Evolutionary conservation across 2,888 invertebrate species (phyloP).

Genomic region (Stenichneumon culpator): DNA sequence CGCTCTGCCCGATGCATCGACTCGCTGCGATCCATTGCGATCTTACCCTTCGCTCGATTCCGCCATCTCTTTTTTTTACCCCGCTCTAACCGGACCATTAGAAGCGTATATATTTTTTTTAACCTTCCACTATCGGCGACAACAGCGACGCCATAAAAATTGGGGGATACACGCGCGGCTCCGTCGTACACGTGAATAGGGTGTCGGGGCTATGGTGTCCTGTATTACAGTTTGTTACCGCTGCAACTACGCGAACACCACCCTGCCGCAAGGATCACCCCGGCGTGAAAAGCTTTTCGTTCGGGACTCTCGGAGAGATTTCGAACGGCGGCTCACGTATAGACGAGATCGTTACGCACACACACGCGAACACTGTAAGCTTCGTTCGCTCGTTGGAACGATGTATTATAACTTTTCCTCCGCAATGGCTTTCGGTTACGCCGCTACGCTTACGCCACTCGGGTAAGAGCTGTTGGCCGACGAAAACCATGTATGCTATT

Average conservation of each 20-base stretch:
- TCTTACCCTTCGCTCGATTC: conserved; percentile 22
- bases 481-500: conserved; percentile 59
- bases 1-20: conserved; percentile 9
- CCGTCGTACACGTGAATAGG: neutral
- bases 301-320: neutral
- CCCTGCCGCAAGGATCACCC: conserved; percentile 43
- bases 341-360: conserved; percentile 32
- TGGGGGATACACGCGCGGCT: neutral
- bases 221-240: conserved; percentile 38
- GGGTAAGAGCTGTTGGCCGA: conserved; percentile 45
- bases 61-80: neutral
- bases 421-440: conserved; percentile 55
- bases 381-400: conserved; percentile 26
- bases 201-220: conserved; percentile 45
- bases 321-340: conserved; percentile 5
- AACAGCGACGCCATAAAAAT: conserved; percentile 35
- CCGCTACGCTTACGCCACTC: conserved; percentile 29
- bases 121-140: conserved; percentile 26
- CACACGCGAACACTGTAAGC: conserved; percentile 19
- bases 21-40: neutral
- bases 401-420: conserved; percentile 55
- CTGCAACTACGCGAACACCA: conserved; percentile 23
- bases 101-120: conserved; percentile 46
- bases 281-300: conserved; percentile 53
- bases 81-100: conserved; percentile 52